Conservation (phyloP, 2,888 invertebrate genomes). For the Ommatoiulus sabulosus region DNA sequence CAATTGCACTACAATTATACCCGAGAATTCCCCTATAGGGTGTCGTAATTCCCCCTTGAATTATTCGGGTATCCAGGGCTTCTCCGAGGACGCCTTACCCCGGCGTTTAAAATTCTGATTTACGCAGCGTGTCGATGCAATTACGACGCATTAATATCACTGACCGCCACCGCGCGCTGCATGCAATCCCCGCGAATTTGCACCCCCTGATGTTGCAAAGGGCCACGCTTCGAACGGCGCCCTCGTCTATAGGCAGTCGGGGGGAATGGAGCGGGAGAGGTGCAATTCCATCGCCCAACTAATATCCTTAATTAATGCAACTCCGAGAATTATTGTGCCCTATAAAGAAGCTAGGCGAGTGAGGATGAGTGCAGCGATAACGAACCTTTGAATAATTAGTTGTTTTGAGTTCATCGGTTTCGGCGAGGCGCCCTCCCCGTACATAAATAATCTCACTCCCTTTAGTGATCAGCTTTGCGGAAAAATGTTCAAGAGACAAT, state of each 20-base stretch:
- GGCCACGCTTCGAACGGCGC: neutral
- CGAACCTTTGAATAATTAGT: constrained; percentile 1
- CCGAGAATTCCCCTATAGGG: no score
- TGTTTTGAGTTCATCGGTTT: constrained; percentile 1
- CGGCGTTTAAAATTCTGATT: no score
- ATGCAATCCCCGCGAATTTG: neutral
- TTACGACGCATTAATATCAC: neutral
- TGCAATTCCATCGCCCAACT: neutral
- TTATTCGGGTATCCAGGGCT: no score
- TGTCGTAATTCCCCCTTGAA: no score
- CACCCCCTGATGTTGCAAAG: neutral
- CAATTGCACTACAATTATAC: no score
- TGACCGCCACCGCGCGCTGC: neutral
- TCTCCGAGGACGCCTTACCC: no score
- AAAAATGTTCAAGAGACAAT: neutral
- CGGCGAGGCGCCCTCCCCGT: neutral
- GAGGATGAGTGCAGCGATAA: neutral
- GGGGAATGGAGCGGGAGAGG: neutral
- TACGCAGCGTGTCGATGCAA: neutral
- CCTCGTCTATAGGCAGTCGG: neutral
- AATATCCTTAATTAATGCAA: neutral
- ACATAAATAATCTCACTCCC: neutral
- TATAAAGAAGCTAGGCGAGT: neutral
- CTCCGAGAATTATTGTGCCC: neutral
- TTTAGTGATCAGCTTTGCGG: constrained; percentile 1